These are phyloP conservation scores for Quadriops clusia DNA, from an alignment of 2,888 invertebrate species.

Conservation along the genomic window DNA sequence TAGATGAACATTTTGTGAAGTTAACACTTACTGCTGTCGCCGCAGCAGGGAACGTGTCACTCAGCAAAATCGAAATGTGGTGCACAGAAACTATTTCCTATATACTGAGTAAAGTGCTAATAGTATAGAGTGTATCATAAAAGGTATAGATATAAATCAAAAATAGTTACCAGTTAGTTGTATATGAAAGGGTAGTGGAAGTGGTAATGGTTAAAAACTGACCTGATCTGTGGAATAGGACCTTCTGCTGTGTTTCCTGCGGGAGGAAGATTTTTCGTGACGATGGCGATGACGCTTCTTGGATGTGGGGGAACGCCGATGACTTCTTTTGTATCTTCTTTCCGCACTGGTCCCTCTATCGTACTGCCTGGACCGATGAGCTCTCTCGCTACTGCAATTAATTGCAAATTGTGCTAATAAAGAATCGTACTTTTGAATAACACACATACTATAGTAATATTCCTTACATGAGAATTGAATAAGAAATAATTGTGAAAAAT, in stretches of 20 bases:
- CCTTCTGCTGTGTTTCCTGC: slow-evolving; percentile 34
- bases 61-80: too few species aligned
- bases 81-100: too few species aligned
- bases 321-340: slow-evolving; percentile 75
- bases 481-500: too few species aligned
- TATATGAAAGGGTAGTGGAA: slow-evolving; percentile 5
- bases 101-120: too few species aligned
- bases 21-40: too few species aligned
- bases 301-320: slow-evolving; percentile 70
- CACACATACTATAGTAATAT: too few species aligned
- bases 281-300: slow-evolving; percentile 63
- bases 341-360: slow-evolving; percentile 69
- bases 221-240: slow-evolving; percentile 40
- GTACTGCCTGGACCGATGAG: slow-evolving; percentile 46
- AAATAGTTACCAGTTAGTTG: slow-evolving; percentile 6
- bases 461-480: too few species aligned
- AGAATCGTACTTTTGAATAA: too few species aligned
- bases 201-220: slow-evolving; percentile 16
- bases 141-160: slow-evolving; percentile 3
- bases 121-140: not conserved
- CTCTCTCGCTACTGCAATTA: slow-evolving; percentile 48
- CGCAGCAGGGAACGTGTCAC: too few species aligned
- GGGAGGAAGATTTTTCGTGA: slow-evolving; percentile 38
- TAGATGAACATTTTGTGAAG: too few species aligned
- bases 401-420: too few species aligned